Conservation (phyloP, 2,888 invertebrate genomes). For the Tipula vernalis region DNA sequence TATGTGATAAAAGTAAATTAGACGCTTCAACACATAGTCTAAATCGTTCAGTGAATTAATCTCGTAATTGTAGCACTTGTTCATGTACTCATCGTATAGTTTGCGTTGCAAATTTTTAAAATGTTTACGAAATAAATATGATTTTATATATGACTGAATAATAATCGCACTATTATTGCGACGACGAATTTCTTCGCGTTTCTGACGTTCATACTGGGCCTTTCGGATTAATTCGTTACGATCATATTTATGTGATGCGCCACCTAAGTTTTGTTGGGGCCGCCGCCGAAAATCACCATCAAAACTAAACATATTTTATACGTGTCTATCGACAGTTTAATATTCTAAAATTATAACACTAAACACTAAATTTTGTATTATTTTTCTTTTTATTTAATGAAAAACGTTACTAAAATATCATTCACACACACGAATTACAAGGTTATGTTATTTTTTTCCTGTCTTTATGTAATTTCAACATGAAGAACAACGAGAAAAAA, state of each 20-base stretch:
- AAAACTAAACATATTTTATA: slow-evolving; percentile 52
- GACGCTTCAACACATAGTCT: slow-evolving; percentile 46
- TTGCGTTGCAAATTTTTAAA: slow-evolving; percentile 52
- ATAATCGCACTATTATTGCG: slow-evolving; percentile 63
- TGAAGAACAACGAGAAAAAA: background rate
- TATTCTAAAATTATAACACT: background rate
- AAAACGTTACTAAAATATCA: background rate
- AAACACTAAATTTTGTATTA: background rate
- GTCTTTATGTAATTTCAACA: background rate
- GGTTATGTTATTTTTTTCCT: background rate
- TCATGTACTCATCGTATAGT: slow-evolving; percentile 52
- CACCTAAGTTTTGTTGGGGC: slow-evolving; percentile 82
- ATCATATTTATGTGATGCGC: slow-evolving; percentile 61
- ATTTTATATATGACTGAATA: slow-evolving; percentile 69
- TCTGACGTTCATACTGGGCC: slow-evolving; percentile 73
- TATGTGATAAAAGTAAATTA: slow-evolving; percentile 67
- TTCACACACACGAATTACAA: background rate
- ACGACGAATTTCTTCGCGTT: slow-evolving; percentile 70
- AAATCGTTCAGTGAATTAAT: slow-evolving; percentile 35
- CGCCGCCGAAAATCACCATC: slow-evolving; percentile 81
- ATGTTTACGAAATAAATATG: slow-evolving; percentile 56
- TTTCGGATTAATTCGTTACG: slow-evolving; percentile 61
- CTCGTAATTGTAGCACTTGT: slow-evolving; percentile 37
- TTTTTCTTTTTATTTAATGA: background rate
- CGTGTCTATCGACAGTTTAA: background rate